Base-by-base conservation (phyloP, 92 coral and sea anemone genomes). In the Anthopleura xanthogrammica region DNA sequence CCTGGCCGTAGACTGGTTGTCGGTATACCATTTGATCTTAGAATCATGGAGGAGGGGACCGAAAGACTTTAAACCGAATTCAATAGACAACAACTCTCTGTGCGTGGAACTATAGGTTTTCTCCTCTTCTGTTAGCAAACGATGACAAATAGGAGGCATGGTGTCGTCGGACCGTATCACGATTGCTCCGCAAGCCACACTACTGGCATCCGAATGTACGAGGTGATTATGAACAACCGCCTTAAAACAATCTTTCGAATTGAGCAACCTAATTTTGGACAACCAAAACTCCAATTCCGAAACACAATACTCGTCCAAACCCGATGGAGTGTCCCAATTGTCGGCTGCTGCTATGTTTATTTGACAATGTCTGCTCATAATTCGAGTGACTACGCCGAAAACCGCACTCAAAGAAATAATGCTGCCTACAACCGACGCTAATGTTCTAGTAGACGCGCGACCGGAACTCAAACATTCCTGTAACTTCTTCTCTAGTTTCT, bases 181-280 rank as follows among this genome's bases (percentile, higher is more conserved):
- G 46, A 68, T 76, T 7, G 91, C 89, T 36, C 88, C 91, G 52
- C 91, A 88, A 17, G 85, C 91, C 8, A 80, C 23, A 64, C 65
- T 41, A 50, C 91, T 85, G 23, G 91, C 89, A 73, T 88, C 91
- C 19, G 89, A 88, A 23, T 84, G 79, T 16, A 88, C 77, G 5
- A 85, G 41, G 29, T 85, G 78, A 68, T 76, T 58, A 58, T 13
- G 64, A 17, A 9, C 14, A 4, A 14, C 8, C 0, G 24, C 7
- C 39, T 19, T n/a, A 64, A 64, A 19, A 22, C 29, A 22, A 14
- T 83, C 78, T 73, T 77, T 62, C 8, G 75, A 19, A 1, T 39
- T 57, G 19, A 64, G 23, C n/a, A 14, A 0, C 17, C 39, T 64
- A 16, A 60, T 50, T 56, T 86, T 87, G 5, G 29, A 16, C 64